Base-by-base conservation (phyloP, 1,140 invertebrate species). In the Augochlora pura region DNA sequence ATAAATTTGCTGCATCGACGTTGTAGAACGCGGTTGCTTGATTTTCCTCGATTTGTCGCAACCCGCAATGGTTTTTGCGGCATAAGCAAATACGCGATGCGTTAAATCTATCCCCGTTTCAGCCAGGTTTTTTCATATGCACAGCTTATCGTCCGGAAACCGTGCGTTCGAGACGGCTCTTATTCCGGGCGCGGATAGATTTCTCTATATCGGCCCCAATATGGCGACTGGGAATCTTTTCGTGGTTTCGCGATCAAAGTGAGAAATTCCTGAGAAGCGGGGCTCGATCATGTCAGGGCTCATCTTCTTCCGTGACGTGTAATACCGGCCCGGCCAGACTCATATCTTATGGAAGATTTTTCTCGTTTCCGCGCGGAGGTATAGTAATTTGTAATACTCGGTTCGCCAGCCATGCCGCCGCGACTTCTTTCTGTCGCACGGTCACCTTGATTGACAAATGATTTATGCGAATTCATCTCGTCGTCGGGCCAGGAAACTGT, bases 161-260 rank as follows among this genome's bases (percentile, higher is more conserved):
- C 14, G 62, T 42, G 46, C 52, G 38, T 27, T 6, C 21, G 6
- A 23, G 39, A 10, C 21, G 21, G 25, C 8, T 57, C 39, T 74
- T 66, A 66, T 73, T 60, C 62, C 49, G 49, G 2, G 68, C 14
- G 27, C 14, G 18, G 62, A 73, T 73, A 25, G 62, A n/a, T 73
- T 57, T 18, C 38, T 23, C 23, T 16, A 49, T 12, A 52, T 77
- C 59, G 68, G 18, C 8, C 69, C n/a, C 16, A 70, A 57, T 73
- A 73, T 27, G 38, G 38, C 60, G 18, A 5, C 25, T 14, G 16
- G 71, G 21, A 71, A 66, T 64, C 18, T 81, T 85, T 81, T 74
- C 63, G 25, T 65, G 68, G 59, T 69, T 68, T 72, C 46, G 46
- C 42, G 66, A 77, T 84, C 78, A 75, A 64, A 85, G 74, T 85